phyloP scores from a whole-genome alignment of 1,140 invertebrate species.

The Cardiocondyla obscurior region DNA sequence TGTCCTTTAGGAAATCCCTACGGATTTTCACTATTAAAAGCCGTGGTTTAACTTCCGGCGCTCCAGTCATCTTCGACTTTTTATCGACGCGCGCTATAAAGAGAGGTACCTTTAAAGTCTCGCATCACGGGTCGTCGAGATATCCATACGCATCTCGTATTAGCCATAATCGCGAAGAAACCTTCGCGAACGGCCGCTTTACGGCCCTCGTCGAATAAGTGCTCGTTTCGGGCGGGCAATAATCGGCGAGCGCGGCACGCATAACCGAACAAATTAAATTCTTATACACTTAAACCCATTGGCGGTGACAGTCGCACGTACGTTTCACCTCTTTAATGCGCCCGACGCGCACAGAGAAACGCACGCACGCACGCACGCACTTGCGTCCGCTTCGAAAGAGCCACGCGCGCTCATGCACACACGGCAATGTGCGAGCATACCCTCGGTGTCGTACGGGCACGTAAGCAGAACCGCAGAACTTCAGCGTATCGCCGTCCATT shows the following conservation, averaged over 20 bases:
- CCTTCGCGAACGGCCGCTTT: constrained; percentile 45
- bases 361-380: background rate
- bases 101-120: constrained; percentile 3
- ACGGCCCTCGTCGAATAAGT: constrained; percentile 48
- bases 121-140: background rate
- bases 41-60: constrained; percentile 19
- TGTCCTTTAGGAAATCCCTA: background rate
- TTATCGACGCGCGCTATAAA: constrained; percentile 36
- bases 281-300: constrained; percentile 50
- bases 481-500: constrained; percentile 42
- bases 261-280: constrained; percentile 60
- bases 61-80: background rate
- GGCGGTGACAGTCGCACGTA: constrained; percentile 27
- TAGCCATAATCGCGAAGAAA: constrained; percentile 41
- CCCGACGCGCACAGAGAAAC: background rate
- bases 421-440: background rate
- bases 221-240: constrained; percentile 10
- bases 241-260: constrained; percentile 25
- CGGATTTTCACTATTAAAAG: constrained; percentile 4
- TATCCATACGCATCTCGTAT: constrained; percentile 21
- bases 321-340: constrained; percentile 37
- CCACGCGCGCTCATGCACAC: background rate
- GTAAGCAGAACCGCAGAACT: constrained; percentile 16
- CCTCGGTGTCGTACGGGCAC: background rate
- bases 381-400: constrained; percentile 18